Evolutionary conservation across 2,888 invertebrate species (phyloP), one percentile per base, ranked within the genome.

Genomic region (Epistrophella euchroma): DNA sequence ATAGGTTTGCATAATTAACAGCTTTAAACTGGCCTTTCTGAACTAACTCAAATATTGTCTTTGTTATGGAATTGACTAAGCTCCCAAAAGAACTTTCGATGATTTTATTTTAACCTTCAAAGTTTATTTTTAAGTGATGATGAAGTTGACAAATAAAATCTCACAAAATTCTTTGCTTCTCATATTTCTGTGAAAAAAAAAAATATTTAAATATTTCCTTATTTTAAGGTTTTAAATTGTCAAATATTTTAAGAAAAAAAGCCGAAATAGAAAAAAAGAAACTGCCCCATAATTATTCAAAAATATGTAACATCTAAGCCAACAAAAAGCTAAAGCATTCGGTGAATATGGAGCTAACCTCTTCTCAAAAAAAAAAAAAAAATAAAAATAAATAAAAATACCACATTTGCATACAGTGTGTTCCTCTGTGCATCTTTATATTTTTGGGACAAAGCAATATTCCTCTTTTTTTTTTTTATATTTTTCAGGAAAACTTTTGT

Each of bases 401-500:
- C 1, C 62, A 43, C 10, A 62, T 62, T 43, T 64, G 43, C 64
- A 64, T 64, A 45, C 28, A 28, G 45, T 43, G 64, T 60, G 37
- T n/a, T n/a, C 17, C 32, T 56, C 40, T 43, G 43, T 43, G 62
- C 17, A 60, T 40, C 37, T 40, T 13, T 40, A 58, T 35, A 60
- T 22, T 15, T 60, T 45, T 45, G 17, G 28, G 28, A 32, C 64
- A 45, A 32, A 66, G 40, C 15, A 66, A 66, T 47, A 47, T 47
- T 47, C 22, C 4, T 52, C 15, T 6, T 25, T 15, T n/a, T 37
- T 35, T 58, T 62, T 70, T 74, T 74, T 58, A 19, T 58, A 17
- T 64, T 74, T 75, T 71, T 70, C 0, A 45, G 13, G 5, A 70
- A 58, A 81, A 76, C 73, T 81, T 81, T 73, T 77, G 76, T 85